Percentiles rank a stretch among this genome's conserved stretches.
Evolutionary conservation across 2,797 vertebrate species (phyloP).

Genomic region (Molossus alvarezi): DNA sequence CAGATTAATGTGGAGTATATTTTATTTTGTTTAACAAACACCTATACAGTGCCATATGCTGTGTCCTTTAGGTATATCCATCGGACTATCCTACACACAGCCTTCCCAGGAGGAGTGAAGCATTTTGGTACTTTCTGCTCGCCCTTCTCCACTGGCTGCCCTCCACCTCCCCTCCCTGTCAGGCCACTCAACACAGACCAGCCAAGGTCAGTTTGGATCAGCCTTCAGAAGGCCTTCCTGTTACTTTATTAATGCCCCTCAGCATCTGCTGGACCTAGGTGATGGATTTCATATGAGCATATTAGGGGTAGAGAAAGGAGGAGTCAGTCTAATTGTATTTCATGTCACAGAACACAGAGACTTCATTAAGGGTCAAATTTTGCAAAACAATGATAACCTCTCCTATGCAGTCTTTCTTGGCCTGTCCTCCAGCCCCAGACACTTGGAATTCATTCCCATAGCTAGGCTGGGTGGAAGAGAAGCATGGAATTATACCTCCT

Average conservation of each 20-base stretch:
- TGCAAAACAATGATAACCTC: slow-evolving; percentile 39
- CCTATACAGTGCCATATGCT: background rate
- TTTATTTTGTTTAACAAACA: slow-evolving; percentile 35
- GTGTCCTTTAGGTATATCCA: background rate
- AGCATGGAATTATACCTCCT: slow-evolving; percentile 12
- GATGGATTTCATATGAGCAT: slow-evolving; percentile 26
- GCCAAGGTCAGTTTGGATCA: background rate
- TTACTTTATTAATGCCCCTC: background rate
- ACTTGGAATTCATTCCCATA: slow-evolving; percentile 41
- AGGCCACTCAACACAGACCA: slow-evolving; percentile 53
- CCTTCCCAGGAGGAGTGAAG: slow-evolving; percentile 31
- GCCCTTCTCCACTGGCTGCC: slow-evolving; percentile 6
- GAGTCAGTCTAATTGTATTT: slow-evolving; percentile 12
- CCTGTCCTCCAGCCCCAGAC: background rate
- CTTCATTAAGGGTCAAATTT: slow-evolving; percentile 54
- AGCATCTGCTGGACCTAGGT: background rate
- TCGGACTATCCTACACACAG: background rate
- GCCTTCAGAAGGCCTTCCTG: slow-evolving; percentile 8
- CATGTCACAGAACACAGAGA: slow-evolving; percentile 57
- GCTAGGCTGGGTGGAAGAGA: background rate
- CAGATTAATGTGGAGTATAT: background rate
- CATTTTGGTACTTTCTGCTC: slow-evolving; percentile 38
- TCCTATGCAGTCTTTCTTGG: background rate
- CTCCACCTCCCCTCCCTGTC: background rate
- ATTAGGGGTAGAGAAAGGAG: slow-evolving; percentile 46